Evolutionary conservation across 2,113 vertebrate species (phyloP).

Genomic region (Toxostoma redivivum): DNA sequence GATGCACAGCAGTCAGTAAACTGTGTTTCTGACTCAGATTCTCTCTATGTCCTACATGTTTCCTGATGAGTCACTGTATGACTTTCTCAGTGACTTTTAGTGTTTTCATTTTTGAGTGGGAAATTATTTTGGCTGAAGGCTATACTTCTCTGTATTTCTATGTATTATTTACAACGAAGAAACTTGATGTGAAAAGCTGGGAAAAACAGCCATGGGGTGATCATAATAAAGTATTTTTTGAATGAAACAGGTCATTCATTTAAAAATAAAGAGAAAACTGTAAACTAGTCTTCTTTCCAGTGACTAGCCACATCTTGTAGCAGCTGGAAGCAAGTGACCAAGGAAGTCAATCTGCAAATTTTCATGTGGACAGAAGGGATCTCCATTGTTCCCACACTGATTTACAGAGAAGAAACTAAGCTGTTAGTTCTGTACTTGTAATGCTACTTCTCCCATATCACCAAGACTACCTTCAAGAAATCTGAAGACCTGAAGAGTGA

Average conservation of each 20-base stretch:
- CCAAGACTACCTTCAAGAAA: neutral
- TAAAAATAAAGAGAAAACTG: neutral
- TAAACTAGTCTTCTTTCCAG: neutral
- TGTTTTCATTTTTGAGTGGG: neutral
- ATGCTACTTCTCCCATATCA: neutral
- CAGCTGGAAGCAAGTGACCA: neutral
- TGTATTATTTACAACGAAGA: neutral
- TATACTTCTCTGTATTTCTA: neutral
- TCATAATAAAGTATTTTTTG: neutral
- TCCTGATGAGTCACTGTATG: neutral
- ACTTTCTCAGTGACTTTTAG: neutral
- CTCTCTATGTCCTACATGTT: neutral
- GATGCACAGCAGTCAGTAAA: neutral
- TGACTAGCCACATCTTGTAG: neutral
- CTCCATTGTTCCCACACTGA: accelerated
- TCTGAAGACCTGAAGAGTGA: neutral
- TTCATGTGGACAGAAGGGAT: neutral
- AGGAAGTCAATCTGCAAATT: neutral
- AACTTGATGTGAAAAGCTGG: neutral
- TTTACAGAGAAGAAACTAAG: neutral
- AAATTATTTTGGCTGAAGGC: neutral
- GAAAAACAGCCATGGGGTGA: neutral
- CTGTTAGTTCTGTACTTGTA: neutral
- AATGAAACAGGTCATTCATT: neutral
- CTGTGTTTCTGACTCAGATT: neutral